Evolutionary conservation across 2,888 invertebrate genomes (phyloP).

Genomic region (Polydrusus pterygomalis): DNA sequence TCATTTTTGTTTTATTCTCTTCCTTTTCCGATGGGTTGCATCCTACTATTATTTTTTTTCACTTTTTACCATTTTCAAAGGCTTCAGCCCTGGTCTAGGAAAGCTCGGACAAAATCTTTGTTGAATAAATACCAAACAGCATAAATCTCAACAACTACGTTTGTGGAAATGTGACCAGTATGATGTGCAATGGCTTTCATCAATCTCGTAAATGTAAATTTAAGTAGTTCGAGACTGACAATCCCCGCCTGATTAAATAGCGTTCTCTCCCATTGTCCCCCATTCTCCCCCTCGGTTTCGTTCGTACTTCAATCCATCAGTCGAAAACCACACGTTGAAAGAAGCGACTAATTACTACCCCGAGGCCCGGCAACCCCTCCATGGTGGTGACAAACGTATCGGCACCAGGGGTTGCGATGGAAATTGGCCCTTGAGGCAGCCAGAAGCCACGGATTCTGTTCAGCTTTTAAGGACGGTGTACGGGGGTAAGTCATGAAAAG

Average conservation of each 20-base stretch:
- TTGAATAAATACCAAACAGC: too few relatives aligned
- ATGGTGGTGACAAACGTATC: slow-evolving; percentile 55
- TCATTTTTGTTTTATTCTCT: too few relatives aligned
- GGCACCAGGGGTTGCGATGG: slow-evolving; percentile 53
- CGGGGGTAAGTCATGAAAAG: neutral
- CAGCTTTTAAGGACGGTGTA: neutral
- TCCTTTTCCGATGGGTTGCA: too few relatives aligned
- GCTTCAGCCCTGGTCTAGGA: too few relatives aligned
- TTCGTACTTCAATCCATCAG: slow-evolving; percentile 45
- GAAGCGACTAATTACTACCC: slow-evolving; percentile 56
- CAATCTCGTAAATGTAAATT: neutral
- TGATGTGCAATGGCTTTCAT: neutral
- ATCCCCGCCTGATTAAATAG: slow-evolving; percentile 29
- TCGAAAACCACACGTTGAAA: slow-evolving; percentile 54
- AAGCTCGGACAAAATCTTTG: too few relatives aligned
- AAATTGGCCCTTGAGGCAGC: slow-evolving; percentile 54
- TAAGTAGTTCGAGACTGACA: slow-evolving; percentile 11
- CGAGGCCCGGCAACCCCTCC: slow-evolving; percentile 40
- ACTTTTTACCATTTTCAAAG: too few relatives aligned
- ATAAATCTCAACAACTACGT: too few relatives aligned
- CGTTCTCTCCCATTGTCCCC: neutral
- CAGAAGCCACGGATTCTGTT: slow-evolving; percentile 47
- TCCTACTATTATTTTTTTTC: too few relatives aligned
- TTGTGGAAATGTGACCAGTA: neutral
- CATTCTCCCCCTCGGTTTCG: slow-evolving; percentile 8